These are phyloP conservation scores for Danio albolineatus DNA, from an alignment of 2,797 vertebrate genomes.

Conservation along the genomic window DNA sequence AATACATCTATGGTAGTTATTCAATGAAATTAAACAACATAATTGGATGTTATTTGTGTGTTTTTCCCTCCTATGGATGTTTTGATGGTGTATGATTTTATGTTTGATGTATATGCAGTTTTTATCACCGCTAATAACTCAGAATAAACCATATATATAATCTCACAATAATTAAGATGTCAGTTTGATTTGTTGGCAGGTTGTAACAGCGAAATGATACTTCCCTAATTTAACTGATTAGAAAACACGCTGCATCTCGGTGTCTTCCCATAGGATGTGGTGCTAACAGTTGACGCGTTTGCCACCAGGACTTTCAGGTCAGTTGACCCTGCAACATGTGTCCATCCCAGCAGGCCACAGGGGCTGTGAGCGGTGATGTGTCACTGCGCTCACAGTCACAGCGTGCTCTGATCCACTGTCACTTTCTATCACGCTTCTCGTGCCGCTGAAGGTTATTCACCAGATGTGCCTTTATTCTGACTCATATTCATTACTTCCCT, in stretches of 20 bases:
- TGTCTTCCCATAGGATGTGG: slow-evolving; percentile 6
- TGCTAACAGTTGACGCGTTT: slow-evolving; percentile 41
- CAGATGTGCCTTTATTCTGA: slow-evolving; percentile 64
- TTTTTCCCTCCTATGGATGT: too few species aligned
- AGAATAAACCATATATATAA: background rate
- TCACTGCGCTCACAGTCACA: slow-evolving; percentile 51
- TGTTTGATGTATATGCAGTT: background rate
- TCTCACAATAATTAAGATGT: background rate
- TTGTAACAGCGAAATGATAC: background rate
- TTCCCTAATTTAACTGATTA: background rate
- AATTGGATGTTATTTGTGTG: too few species aligned
- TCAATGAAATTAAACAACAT: too few species aligned
- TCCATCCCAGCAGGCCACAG: slow-evolving; percentile 57
- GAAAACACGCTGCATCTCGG: slow-evolving; percentile 1
- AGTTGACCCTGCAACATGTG: slow-evolving; percentile 60
- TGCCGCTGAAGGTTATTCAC: slow-evolving; percentile 65
- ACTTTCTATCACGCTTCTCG: slow-evolving; percentile 52
- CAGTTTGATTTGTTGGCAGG: background rate
- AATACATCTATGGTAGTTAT: too few species aligned
- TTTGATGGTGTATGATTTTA: too few species aligned
- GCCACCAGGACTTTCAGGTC: slow-evolving; percentile 54
- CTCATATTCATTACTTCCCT: slow-evolving; percentile 44
- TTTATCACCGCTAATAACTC: background rate
- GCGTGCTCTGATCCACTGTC: slow-evolving; percentile 44
- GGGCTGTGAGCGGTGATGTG: slow-evolving; percentile 36